Evolutionary conservation across 2,888 invertebrate species (phyloP).

Genomic region (Lysandra coridon): DNA sequence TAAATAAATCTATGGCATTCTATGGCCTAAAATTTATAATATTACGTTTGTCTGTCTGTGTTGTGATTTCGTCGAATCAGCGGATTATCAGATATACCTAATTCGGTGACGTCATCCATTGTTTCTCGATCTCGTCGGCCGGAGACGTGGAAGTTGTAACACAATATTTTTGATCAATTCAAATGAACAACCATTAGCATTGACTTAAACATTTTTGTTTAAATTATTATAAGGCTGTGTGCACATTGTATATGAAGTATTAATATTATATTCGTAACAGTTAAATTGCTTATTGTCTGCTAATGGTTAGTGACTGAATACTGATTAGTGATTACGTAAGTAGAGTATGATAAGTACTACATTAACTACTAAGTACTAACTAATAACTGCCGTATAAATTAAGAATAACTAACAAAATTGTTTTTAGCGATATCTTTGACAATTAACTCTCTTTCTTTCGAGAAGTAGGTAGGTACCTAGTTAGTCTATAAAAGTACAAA

Average conservation of each 20-base stretch:
- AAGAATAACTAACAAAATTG: background rate
- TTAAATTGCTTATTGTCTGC: background rate
- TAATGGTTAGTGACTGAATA: background rate
- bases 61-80: conserved; percentile 40
- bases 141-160: conserved; percentile 32
- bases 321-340: background rate
- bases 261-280: background rate
- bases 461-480: too few relatives aligned
- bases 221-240: conserved; percentile 15
- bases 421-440: too few relatives aligned
- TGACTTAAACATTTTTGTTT: background rate
- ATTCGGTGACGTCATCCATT: conserved; percentile 61
- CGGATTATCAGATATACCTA: conserved; percentile 27
- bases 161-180: conserved; percentile 28
- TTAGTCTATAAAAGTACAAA: too few relatives aligned
- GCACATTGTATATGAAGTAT: background rate
- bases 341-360: background rate
- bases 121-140: conserved; percentile 45
- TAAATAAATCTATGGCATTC: background rate
- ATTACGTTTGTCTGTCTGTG: conserved; percentile 6
- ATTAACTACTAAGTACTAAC: too few relatives aligned
- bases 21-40: background rate
- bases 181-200: background rate
- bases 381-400: background rate
- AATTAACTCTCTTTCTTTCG: too few relatives aligned